Percentiles rank a stretch among this genome's conserved stretches.
These are phyloP conservation scores for Ivindomyrus marchei DNA, from an alignment of 2,113 vertebrate species.

Conservation along the genomic window DNA sequence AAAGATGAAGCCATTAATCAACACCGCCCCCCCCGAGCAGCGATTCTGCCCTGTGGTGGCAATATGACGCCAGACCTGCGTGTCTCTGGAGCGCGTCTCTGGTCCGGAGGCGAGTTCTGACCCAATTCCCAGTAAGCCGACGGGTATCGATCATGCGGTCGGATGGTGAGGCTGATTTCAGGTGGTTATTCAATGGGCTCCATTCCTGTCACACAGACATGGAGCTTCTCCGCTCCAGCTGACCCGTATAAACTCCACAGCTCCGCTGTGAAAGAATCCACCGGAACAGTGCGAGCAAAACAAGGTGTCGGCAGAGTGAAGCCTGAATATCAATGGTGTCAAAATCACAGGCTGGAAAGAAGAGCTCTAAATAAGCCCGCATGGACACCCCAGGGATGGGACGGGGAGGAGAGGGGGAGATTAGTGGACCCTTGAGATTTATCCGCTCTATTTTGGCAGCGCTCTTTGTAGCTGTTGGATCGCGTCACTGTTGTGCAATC, in stretches of 20 bases:
- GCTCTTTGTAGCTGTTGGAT: neutral
- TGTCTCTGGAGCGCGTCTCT: neutral
- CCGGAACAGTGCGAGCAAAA: neutral
- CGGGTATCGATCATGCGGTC: neutral
- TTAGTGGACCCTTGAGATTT: neutral
- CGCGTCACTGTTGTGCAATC: neutral
- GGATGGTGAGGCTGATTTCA: neutral
- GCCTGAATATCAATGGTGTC: neutral
- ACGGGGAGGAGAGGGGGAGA: neutral
- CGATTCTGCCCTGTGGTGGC: neutral
- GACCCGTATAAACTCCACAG: neutral
- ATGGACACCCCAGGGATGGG: neutral
- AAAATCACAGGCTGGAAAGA: constrained; percentile 6
- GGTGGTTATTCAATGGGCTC: neutral
- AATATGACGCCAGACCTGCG: neutral
- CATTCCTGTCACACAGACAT: neutral
- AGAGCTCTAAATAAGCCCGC: neutral
- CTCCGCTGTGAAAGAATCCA: neutral
- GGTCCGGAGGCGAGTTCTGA: neutral
- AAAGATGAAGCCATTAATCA: constrained; percentile 6
- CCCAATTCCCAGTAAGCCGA: neutral
- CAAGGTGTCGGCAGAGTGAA: neutral
- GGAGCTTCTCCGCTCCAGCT: neutral
- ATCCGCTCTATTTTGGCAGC: neutral
- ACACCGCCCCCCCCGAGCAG: neutral